Conservation (phyloP, 1,140 invertebrate species). For the Copidosoma floridanum region DNA sequence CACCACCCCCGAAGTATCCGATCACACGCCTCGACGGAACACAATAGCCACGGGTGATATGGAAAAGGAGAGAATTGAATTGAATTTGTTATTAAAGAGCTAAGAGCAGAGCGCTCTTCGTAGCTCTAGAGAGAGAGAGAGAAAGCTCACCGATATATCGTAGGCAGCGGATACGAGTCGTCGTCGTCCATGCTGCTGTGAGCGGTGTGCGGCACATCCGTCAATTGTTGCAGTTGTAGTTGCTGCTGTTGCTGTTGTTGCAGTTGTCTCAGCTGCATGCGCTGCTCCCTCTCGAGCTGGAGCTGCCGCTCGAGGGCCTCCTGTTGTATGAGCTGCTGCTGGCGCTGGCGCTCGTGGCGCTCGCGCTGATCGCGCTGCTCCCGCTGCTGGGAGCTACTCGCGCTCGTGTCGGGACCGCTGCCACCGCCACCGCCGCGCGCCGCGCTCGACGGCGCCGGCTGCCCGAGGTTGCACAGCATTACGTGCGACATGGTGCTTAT, state of each 20-base stretch:
- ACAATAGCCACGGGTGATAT: too few species aligned
- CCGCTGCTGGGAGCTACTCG: slow-evolving; percentile 29
- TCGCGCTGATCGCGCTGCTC: too few species aligned
- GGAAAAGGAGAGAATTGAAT: too few species aligned
- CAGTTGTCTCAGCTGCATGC: too few species aligned
- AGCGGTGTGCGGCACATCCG: slow-evolving; percentile 40
- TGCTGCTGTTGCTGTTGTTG: too few species aligned
- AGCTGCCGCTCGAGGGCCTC: not conserved
- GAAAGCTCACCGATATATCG: slow-evolving; percentile 72
- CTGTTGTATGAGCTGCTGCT: too few species aligned
- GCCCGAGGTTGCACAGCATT: slow-evolving; percentile 54
- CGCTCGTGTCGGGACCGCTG: slow-evolving; percentile 68
- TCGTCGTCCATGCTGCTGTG: slow-evolving; percentile 65
- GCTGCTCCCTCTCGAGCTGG: not conserved
- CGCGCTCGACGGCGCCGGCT: not conserved
- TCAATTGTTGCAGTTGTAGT: not conserved
- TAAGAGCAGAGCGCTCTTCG: too few species aligned
- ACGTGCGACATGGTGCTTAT: slow-evolving; percentile 47
- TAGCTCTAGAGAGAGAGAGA: too few species aligned
- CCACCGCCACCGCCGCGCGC: slow-evolving; percentile 10
- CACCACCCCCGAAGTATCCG: too few species aligned
- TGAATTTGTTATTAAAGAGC: too few species aligned
- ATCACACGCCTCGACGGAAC: too few species aligned
- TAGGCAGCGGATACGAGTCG: slow-evolving; percentile 74
- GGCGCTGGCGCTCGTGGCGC: too few species aligned